Evolutionary conservation across 2,888 invertebrate species (phyloP).

Genomic region (Zaprionus lineosus): DNA sequence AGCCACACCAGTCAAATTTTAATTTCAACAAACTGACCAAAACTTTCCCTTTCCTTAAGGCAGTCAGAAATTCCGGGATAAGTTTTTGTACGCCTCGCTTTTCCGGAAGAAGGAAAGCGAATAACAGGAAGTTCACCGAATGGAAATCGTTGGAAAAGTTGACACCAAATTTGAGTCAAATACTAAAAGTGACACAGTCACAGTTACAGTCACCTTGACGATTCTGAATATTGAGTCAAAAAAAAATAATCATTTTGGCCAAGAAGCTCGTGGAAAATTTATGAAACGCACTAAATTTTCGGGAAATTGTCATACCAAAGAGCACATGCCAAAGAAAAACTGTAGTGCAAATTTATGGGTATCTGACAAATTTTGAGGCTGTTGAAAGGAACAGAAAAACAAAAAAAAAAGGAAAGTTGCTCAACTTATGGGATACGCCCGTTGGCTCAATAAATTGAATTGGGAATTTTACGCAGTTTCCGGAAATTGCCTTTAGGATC

Average conservation of each 20-base stretch:
- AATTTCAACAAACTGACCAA: slow-evolving; percentile 7
- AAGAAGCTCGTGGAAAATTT: slow-evolving; percentile 1
- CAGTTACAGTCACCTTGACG: no score
- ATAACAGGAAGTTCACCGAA: no score
- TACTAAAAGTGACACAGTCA: slow-evolving; percentile 12
- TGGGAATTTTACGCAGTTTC: slow-evolving; percentile 40
- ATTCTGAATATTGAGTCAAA: no score
- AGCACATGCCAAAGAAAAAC: not conserved
- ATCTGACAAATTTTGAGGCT: slow-evolving; percentile 11
- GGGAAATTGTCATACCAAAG: not conserved
- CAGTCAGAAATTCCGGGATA: slow-evolving; percentile 46
- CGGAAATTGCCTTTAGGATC: slow-evolving; percentile 2
- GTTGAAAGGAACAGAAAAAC: not conserved
- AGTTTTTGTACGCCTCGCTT: slow-evolving; percentile 7
- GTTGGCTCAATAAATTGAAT: slow-evolving; percentile 58
- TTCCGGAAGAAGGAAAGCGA: no score
- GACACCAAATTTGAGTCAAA: no score
- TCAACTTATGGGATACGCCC: slow-evolving; percentile 34
- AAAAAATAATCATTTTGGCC: no score
- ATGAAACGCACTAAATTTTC: slow-evolving; percentile 2
- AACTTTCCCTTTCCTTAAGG: slow-evolving; percentile 19
- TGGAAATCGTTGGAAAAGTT: no score
- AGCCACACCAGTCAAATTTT: slow-evolving; percentile 10
- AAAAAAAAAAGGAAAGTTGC: slow-evolving; percentile 43
- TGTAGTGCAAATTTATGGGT: slow-evolving; percentile 28